Conservation (phyloP, 2,888 invertebrate genomes). For the Drosophila nr. perissopoda region DNA sequence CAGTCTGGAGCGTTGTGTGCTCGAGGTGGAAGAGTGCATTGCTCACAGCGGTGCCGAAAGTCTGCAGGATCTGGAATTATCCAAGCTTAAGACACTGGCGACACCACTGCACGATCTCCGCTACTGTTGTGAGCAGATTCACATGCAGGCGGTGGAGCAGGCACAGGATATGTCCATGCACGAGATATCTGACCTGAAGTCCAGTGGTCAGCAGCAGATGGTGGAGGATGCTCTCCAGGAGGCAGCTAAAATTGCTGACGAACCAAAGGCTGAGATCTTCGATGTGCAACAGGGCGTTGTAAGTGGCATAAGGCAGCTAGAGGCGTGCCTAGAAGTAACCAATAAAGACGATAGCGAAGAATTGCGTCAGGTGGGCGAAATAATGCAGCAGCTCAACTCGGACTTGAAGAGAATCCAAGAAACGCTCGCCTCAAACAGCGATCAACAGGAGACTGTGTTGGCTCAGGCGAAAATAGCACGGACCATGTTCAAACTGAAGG, state of each 20-base stretch:
- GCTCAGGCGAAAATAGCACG: conserved; percentile 78
- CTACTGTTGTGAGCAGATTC: conserved; percentile 79
- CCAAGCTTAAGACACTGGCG: conserved; percentile 70
- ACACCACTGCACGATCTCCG: conserved; percentile 80
- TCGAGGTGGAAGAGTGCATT: conserved; percentile 79
- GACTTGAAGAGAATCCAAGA: conserved; percentile 72
- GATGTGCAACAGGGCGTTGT: conserved; percentile 63
- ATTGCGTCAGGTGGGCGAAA: conserved; percentile 67
- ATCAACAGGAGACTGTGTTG: conserved; percentile 69
- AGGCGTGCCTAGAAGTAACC: conserved; percentile 75
- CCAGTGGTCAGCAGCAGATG: conserved; percentile 65
- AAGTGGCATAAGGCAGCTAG: conserved; percentile 82
- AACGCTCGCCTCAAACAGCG: conserved; percentile 49
- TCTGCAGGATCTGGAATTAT: conserved; percentile 59
- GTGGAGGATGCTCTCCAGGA: conserved; percentile 61
- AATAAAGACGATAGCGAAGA: conserved; percentile 64
- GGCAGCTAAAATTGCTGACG: conserved; percentile 34
- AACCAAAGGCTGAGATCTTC: conserved; percentile 49
- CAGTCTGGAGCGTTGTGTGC: conserved; percentile 77
- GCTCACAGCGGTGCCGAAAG: conserved; percentile 64
- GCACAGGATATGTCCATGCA: conserved; percentile 86
- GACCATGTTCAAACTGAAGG: conserved; percentile 82
- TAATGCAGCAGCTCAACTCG: conserved; percentile 77
- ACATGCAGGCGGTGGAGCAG: conserved; percentile 84
- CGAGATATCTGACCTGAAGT: conserved; percentile 87